These are phyloP conservation scores for Pararge aegeria DNA, from an alignment of 1,140 invertebrate genomes.

Conservation along the genomic window DNA sequence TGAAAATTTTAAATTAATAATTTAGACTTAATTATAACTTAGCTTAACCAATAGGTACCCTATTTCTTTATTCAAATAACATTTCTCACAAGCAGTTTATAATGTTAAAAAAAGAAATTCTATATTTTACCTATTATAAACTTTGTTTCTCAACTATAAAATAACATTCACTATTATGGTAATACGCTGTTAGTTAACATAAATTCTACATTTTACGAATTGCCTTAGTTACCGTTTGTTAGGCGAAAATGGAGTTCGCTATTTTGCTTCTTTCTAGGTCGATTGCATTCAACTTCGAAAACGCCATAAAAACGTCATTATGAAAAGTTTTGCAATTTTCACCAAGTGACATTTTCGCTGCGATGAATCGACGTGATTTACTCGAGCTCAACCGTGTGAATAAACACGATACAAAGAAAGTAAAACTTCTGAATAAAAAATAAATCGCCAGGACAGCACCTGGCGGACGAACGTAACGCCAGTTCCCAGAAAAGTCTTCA, in stretches of 20 bases:
- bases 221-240: constrained; percentile 32
- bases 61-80: no score
- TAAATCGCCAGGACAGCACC: neutral
- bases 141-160: constrained; percentile 15
- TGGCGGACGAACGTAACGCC: neutral
- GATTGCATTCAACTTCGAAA: constrained; percentile 15
- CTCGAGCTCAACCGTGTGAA: no score
- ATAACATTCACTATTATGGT: constrained; percentile 32
- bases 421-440: neutral
- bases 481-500: neutral
- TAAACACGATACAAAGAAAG: neutral
- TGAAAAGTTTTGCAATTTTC: constrained; percentile 5
- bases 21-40: no score
- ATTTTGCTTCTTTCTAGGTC: constrained; percentile 26
- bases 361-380: neutral
- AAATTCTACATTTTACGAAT: constrained; percentile 25
- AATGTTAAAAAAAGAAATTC: no score
- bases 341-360: neutral
- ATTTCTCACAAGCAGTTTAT: no score
- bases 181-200: constrained; percentile 29
- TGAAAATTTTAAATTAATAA: no score
- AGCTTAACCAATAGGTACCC: no score
- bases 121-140: neutral
- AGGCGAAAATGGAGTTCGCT: constrained; percentile 22
- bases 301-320: neutral